Percentiles rank a stretch among this genome's conserved stretches.
These are phyloP conservation scores for Hecatera dysodea DNA, from an alignment of 2,888 invertebrate species.

Conservation along the genomic window DNA sequence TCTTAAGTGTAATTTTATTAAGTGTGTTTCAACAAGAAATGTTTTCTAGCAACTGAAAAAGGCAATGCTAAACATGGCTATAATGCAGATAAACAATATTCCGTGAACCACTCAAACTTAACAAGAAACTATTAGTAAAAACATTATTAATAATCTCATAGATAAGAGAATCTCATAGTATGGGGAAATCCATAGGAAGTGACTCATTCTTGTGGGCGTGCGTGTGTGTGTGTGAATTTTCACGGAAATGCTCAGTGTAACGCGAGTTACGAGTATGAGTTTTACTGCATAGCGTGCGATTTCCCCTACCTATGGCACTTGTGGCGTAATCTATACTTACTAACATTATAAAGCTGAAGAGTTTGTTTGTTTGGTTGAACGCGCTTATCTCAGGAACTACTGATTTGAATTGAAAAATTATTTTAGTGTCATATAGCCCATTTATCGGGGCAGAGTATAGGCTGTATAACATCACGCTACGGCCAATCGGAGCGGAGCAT, in stretches of 20 bases:
- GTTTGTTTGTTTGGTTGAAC: too few species aligned
- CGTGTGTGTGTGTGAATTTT: conserved; percentile 19
- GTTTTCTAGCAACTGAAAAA: too few species aligned
- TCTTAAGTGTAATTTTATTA: too few species aligned
- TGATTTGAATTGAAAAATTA: too few species aligned
- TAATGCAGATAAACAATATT: conserved; percentile 5
- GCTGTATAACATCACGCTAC: too few species aligned
- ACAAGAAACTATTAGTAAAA: conserved; percentile 20
- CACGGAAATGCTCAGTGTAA: conserved; percentile 30
- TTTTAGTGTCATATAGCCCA: too few species aligned
- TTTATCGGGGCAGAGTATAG: too few species aligned
- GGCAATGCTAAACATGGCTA: not conserved
- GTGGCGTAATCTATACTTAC: too few species aligned
- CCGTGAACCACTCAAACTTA: conserved; percentile 1
- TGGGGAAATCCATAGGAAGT: conserved; percentile 54
- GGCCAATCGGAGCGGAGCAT: too few species aligned
- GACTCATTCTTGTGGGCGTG: conserved; percentile 19
- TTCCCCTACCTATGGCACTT: not conserved
- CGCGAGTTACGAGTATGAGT: conserved; percentile 30
- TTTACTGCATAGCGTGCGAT: conserved; percentile 16
- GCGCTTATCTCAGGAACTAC: too few species aligned
- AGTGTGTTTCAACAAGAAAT: too few species aligned
- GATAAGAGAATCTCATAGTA: conserved; percentile 51
- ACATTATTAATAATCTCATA: conserved; percentile 21
- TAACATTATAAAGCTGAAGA: too few species aligned